These are phyloP conservation scores for Malthinus flaveolus DNA, from an alignment of 2,888 invertebrate species.

Conservation along the genomic window DNA sequence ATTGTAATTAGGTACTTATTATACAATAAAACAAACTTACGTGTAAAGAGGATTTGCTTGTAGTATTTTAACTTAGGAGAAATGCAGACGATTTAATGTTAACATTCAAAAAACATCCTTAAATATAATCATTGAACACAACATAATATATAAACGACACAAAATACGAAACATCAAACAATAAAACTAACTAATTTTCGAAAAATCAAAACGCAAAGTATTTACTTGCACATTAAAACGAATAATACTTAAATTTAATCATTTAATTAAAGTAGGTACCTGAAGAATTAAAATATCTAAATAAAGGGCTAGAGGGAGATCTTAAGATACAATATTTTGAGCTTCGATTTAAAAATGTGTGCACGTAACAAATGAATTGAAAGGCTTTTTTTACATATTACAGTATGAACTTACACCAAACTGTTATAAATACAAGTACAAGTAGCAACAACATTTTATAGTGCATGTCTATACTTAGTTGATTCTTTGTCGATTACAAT, in stretches of 20 bases:
- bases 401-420: conserved; percentile 13
- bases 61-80: not conserved
- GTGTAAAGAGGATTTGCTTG: not conserved
- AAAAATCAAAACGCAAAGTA: no score
- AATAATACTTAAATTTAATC: no score
- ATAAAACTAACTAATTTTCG: not conserved
- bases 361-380: conserved; percentile 9
- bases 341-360: not conserved
- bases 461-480: not conserved
- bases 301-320: not conserved
- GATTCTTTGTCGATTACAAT: no score
- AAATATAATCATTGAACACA: not conserved
- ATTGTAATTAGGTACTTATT: conserved; percentile 8
- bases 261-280: conserved; percentile 29
- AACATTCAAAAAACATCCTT: not conserved
- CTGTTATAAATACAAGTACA: conserved; percentile 15
- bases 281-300: conserved; percentile 9
- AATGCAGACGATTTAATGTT: not conserved
- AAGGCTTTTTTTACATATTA: conserved; percentile 2
- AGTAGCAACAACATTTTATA: conserved; percentile 13
- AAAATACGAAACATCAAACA: not conserved
- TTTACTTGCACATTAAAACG: no score
- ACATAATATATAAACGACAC: not conserved
- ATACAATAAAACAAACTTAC: no score
- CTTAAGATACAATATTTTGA: conserved; percentile 6